phyloP scores from a whole-genome alignment of 2,113 vertebrate genomes.

The Chauna torquata region DNA sequence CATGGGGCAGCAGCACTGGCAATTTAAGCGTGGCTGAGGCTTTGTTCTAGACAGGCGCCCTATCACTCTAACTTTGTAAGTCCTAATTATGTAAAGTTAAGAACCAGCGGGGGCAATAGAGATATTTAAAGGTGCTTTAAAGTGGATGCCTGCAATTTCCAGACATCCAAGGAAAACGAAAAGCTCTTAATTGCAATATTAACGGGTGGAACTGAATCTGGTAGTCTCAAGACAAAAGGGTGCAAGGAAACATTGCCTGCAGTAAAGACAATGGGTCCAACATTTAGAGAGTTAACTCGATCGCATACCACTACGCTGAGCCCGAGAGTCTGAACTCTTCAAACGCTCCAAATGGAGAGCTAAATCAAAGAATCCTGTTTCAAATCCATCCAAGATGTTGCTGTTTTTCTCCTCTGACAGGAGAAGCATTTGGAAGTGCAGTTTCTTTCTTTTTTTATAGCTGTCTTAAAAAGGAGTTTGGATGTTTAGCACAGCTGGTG shows the following conservation, averaged over 20 bases:
- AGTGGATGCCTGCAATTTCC: conserved; percentile 45
- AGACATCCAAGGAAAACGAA: background rate
- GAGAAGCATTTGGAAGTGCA: conserved; percentile 83
- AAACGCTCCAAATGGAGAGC: conserved; percentile 76
- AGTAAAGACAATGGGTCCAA: conserved; percentile 30
- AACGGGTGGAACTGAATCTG: background rate
- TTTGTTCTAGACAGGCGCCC: conserved; percentile 25
- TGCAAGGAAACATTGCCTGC: background rate
- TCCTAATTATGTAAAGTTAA: conserved; percentile 25
- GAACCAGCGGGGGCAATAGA: conserved; percentile 1
- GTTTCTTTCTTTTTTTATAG: conserved; percentile 87
- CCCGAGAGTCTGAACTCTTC: conserved; percentile 72
- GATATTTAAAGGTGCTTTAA: conserved; percentile 63
- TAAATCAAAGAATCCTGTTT: conserved; percentile 84
- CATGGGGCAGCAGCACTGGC: background rate
- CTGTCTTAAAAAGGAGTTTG: conserved; percentile 90
- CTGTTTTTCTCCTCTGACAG: conserved; percentile 80
- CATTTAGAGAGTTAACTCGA: conserved; percentile 67
- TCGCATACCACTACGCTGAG: conserved; percentile 47
- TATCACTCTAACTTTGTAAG: conserved; percentile 9
- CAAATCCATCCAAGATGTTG: conserved; percentile 83
- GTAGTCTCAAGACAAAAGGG: conserved; percentile 39
- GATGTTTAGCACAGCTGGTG: conserved; percentile 91
- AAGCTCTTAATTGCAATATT: background rate
- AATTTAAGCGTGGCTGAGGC: background rate